Base-by-base conservation (phyloP, 2,113 vertebrate species). In the Pseudorectes ferrugineus region DNA sequence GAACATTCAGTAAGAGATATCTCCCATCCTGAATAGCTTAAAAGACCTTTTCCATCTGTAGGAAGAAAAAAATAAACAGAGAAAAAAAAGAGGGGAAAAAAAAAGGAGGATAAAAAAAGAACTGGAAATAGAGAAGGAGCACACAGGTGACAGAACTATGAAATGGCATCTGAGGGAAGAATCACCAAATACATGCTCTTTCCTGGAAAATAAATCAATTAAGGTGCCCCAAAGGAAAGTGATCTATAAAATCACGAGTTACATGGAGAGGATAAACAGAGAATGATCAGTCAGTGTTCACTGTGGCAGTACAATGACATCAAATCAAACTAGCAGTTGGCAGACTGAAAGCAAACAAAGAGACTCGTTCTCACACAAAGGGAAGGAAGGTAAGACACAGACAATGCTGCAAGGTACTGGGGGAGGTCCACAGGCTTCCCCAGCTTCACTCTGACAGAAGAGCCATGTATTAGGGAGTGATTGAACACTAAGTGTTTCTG, bases 11-110 rank as follows among this genome's bases (percentile, higher is more conserved):
- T 18, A 45, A 74, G 31, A 89, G n/a, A 52, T 16, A 23, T 67
- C 12, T 78, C 57, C 54, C 49, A 65, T n/a, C 29, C 45, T 57
- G 21, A 78, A 80, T 15, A 82, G 33, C 11, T 72, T 93, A 68
- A 81, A 92, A 85, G 29, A 38, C 12, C 4, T 73, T 48, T 63
- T 57, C n/a, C 51, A 42, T 19, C 10, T 16, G 1, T 20, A 36
- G 18, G 18, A 35, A 24, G 0, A 1, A 5, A 9, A 5, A 8
- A 19, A 5, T 12, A 15, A 10, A 0, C 11, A 20, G 18, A 5
- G 16, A 7, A 12, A 49, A 28, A 7, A 40, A 17, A 80, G 14
- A 4, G 2, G 14, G 14, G 14, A 7, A 26, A 28, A 7, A 40
- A 17, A 80, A 16, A 4, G 2, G 14, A 23, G 4, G 3, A 12